A percentile compares a stretch with the other conserved stretches of the same genome.
Evolutionary conservation across 2,888 invertebrate species (phyloP).

Genomic region (Lycia hirtaria): DNA sequence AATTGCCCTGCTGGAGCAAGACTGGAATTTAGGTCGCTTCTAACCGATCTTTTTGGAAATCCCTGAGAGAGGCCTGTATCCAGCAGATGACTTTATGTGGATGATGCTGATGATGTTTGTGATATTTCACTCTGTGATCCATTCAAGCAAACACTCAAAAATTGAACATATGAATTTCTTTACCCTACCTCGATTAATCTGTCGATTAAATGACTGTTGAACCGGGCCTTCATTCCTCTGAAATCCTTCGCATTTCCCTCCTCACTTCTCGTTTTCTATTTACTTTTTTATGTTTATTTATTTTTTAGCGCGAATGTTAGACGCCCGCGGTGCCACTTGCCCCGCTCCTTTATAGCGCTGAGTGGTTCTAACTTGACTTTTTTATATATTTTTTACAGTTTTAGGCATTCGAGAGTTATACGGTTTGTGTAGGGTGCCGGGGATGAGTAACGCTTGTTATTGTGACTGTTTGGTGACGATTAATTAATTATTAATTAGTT

Average conservation of each 20-base stretch:
- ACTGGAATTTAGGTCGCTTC: no score
- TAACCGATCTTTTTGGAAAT: no score
- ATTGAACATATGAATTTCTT: no score
- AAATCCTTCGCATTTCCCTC: slow-evolving; percentile 67
- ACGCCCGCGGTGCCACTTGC: slow-evolving; percentile 69
- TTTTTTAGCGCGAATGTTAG: slow-evolving; percentile 63
- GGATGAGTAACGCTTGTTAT: slow-evolving; percentile 16
- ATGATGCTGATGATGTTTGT: no score
- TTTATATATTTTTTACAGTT: slow-evolving; percentile 47
- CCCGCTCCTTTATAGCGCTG: slow-evolving; percentile 56
- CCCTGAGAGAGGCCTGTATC: no score
- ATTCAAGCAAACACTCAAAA: no score
- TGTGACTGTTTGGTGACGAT: slow-evolving; percentile 9
- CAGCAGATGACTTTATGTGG: no score
- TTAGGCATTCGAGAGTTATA: slow-evolving; percentile 34
- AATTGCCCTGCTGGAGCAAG: no score
- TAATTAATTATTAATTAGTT: background rate
- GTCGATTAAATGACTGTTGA: background rate
- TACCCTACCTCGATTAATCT: background rate
- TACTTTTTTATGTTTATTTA: slow-evolving; percentile 58
- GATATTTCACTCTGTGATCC: no score
- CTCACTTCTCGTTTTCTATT: slow-evolving; percentile 55
- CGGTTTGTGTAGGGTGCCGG: slow-evolving; percentile 23
- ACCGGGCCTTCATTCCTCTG: slow-evolving; percentile 18
- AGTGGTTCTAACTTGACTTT: slow-evolving; percentile 47